Conservation (phyloP, 1,140 invertebrate genomes). For the Bombus breviceps region DNA sequence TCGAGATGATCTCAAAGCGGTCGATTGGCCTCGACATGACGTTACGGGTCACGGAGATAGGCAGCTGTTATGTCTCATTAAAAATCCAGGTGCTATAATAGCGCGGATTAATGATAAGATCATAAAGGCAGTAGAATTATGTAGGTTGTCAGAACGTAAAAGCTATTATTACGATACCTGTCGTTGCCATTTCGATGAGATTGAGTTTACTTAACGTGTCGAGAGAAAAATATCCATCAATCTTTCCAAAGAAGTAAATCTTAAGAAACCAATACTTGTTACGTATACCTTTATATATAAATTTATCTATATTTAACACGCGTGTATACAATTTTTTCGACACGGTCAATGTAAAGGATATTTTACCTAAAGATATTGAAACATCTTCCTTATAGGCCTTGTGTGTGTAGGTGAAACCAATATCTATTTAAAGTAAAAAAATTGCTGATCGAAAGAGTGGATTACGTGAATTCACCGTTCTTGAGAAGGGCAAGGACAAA, state of each 20-base stretch:
- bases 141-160: conserved; percentile 22
- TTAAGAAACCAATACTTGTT: background rate
- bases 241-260: background rate
- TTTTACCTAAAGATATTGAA: background rate
- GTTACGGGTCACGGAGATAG: conserved; percentile 52
- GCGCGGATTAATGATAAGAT: conserved; percentile 52
- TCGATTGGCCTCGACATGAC: conserved; percentile 64
- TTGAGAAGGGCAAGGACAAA: conserved; percentile 58
- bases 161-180: conserved; percentile 40
- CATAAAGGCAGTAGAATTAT: conserved; percentile 34
- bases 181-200: conserved; percentile 8
- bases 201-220: conserved; percentile 10
- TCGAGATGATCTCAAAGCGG: conserved; percentile 64
- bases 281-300: background rate
- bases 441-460: conserved; percentile 29
- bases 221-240: conserved; percentile 2
- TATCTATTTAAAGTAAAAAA: conserved; percentile 33
- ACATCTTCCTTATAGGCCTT: background rate
- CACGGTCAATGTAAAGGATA: background rate
- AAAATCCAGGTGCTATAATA: conserved; percentile 54
- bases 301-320: background rate
- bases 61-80: conserved; percentile 58
- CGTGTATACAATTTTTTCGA: background rate
- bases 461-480: background rate
- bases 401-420: background rate